These are phyloP conservation scores for Netelia virgata DNA, from an alignment of 2,888 invertebrate species.

Conservation along the genomic window DNA sequence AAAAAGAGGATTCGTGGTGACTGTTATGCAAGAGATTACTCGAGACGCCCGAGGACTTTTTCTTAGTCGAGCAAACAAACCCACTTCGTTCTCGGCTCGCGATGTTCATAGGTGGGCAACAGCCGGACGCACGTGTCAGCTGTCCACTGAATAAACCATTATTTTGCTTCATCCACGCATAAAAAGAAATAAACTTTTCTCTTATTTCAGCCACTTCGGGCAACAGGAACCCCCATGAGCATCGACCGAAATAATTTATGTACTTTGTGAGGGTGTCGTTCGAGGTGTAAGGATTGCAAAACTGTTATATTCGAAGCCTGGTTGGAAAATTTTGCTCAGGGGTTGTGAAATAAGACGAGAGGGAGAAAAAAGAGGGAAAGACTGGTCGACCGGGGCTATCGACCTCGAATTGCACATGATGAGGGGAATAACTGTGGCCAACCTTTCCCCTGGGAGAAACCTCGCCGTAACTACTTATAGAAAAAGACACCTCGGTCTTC, in stretches of 20 bases:
- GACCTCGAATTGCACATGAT: constrained; percentile 39
- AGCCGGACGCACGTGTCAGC: too few species aligned
- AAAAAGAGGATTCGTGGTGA: not conserved
- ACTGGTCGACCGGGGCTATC: constrained; percentile 44
- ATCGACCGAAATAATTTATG: not conserved
- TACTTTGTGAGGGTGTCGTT: not conserved
- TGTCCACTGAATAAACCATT: not conserved
- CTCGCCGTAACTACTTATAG: constrained; percentile 63
- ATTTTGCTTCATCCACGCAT: not conserved
- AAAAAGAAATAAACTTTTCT: not conserved
- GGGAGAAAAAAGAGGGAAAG: not conserved
- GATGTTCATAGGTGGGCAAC: too few species aligned
- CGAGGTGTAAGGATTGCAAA: constrained; percentile 14
- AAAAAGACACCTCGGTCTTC: constrained; percentile 58
- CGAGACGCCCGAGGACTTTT: not conserved
- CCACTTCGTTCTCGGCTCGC: not conserved
- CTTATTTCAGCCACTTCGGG: not conserved
- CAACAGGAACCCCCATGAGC: not conserved
- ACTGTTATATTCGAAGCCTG: constrained; percentile 24
- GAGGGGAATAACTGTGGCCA: constrained; percentile 52
- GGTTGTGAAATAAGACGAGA: constrained; percentile 23
- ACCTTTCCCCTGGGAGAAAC: constrained; percentile 61
- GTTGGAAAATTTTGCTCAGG: constrained; percentile 29
- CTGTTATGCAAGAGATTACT: not conserved
- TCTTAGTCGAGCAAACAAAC: not conserved